Base-by-base conservation (phyloP, 35 echinoderm and acorn worm species). In the Ophiothrix spiculata region DNA sequence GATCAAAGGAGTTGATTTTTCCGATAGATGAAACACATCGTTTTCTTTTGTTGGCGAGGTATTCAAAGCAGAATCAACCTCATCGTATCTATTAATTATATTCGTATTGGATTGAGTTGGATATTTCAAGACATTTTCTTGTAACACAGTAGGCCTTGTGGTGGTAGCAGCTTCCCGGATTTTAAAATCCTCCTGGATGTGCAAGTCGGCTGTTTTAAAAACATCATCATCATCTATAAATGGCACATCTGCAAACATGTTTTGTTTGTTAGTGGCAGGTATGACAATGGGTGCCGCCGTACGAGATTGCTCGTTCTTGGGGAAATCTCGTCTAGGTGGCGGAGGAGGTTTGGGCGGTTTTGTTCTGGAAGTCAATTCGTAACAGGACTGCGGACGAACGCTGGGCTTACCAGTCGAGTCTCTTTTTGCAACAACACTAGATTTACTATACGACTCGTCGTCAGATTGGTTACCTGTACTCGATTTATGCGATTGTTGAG, bases 181-280 rank as follows among this genome's bases (percentile, higher is more conserved):
- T 69, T 28, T 69, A 54, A 21, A 8, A 69, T 69, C 60, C 60
- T 69, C 60, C 29, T 69, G 60, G 60, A 69, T 69, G 29, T 12
- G 25, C 29, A 69, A n/a, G 3, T 69, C 60, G n/a, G n/a, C n/a
- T 2, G 4, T 69, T 69, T 69, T 69, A n/a, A 69, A 69, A 6
- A 69, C 60, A 69, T 69, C 60, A 69, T 69, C 60, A 69, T 69
- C 60, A 69, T 69, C 60, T 25, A 69, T 69, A 69, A 69, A 69
- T 69, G 60, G 60, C 60, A 69, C 60, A 69, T 69, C 60, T 15
- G 60, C 6, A n/a, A 12, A 69, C 29, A 25, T 15, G 8, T 69
- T 69, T 69, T 69, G 60, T 69, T 69, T n/a, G 1, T 10, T 69
- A 25, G 25, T n/a, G 23, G 60, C 10, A 10, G 60, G 60, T 6